These are phyloP conservation scores for Falco berigora DNA, from an alignment of 2,797 vertebrate genomes.

Conservation along the genomic window DNA sequence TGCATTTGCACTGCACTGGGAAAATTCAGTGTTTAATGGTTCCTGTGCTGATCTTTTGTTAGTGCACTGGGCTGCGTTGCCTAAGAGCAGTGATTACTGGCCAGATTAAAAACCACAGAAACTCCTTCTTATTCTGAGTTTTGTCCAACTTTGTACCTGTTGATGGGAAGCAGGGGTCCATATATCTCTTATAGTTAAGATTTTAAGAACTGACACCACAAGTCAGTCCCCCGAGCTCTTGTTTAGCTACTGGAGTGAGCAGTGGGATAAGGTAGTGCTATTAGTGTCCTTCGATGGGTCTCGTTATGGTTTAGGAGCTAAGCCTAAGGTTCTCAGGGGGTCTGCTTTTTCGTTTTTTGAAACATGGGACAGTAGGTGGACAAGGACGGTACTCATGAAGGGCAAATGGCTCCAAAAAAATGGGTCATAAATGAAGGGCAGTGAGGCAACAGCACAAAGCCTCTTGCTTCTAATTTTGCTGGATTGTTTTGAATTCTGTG, in stretches of 20 bases:
- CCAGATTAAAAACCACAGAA: slow-evolving; percentile 66
- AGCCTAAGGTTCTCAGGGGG: background rate
- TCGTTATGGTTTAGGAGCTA: background rate
- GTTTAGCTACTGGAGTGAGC: background rate
- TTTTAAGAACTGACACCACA: background rate
- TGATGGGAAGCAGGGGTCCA: background rate
- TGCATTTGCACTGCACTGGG: slow-evolving; percentile 44
- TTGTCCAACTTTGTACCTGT: slow-evolving; percentile 1
- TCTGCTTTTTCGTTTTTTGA: background rate
- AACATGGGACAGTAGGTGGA: fast-evolving
- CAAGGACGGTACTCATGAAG: background rate
- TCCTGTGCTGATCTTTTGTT: slow-evolving; percentile 61
- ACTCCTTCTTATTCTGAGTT: background rate
- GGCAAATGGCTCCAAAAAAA: background rate
- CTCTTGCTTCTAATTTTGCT: background rate
- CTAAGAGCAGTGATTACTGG: slow-evolving; percentile 48
- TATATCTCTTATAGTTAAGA: background rate
- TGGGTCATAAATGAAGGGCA: background rate
- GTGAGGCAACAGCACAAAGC: background rate
- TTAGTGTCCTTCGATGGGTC: background rate
- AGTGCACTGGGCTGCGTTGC: slow-evolving; percentile 22
- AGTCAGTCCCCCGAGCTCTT: background rate
- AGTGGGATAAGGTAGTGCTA: background rate
- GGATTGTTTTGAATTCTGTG: background rate
- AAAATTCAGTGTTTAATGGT: slow-evolving; percentile 59